Evolutionary conservation across 2,113 vertebrate species (phyloP).

Genomic region (Cryptotis parvus): DNA sequence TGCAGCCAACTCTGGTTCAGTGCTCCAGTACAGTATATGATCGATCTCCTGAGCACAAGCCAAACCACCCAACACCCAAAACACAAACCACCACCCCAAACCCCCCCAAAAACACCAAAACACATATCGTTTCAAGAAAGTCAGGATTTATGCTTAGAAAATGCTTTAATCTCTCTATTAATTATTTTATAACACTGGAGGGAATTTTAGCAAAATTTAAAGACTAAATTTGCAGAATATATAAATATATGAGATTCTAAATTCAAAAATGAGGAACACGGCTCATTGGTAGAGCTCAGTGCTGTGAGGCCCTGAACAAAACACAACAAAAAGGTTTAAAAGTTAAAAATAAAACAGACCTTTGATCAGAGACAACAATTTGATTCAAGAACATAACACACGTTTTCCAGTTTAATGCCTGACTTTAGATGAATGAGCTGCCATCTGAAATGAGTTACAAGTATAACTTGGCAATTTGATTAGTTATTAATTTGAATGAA

Average conservation of each 20-base stretch:
- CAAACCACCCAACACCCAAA: too few relatives aligned
- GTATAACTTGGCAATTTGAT: conserved; percentile 69
- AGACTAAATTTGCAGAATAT: conserved; percentile 31
- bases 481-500: conserved; percentile 74
- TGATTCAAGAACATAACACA: conserved; percentile 66
- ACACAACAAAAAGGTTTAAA: not conserved
- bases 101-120: too few relatives aligned
- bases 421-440: conserved; percentile 62
- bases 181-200: not conserved
- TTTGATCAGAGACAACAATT: conserved; percentile 49
- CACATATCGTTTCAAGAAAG: conserved; percentile 49
- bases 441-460: conserved; percentile 79
- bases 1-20: too few relatives aligned
- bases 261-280: not conserved
- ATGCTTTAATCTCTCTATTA: not conserved
- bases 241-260: conserved; percentile 44
- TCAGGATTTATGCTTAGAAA: conserved; percentile 44
- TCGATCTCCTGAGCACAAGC: too few relatives aligned
- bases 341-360: not conserved
- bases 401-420: conserved; percentile 58
- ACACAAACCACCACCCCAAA: too few relatives aligned
- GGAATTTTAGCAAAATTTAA: not conserved
- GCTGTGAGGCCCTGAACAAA: not conserved
- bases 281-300: not conserved
- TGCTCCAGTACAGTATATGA: too few relatives aligned